A percentile compares a stretch with the other conserved stretches of the same genome.
Conservation (phyloP, 2,113 vertebrate species). For the Myrmophylax atrothorax region DNA sequence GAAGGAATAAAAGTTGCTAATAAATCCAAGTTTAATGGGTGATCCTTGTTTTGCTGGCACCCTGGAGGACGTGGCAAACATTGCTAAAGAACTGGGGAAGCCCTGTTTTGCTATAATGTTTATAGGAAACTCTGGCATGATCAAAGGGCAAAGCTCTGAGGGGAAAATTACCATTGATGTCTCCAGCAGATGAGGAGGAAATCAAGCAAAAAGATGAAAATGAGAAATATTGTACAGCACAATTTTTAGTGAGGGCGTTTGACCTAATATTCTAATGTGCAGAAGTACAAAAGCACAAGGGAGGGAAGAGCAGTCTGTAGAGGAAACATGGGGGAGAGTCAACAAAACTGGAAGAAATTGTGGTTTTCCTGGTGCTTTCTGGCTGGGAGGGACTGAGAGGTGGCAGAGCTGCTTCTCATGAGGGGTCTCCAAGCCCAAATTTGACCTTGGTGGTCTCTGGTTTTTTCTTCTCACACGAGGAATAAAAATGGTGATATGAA, state of each 20-base stretch:
- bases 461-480: neutral
- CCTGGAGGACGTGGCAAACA: neutral
- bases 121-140: neutral
- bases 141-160: neutral
- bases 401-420: neutral
- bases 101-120: neutral
- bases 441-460: neutral
- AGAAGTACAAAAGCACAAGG: neutral
- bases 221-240: neutral
- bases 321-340: neutral
- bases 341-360: neutral
- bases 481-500: neutral
- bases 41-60: neutral
- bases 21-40: neutral
- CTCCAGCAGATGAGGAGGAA: neutral
- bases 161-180: neutral
- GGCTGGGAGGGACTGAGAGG: neutral
- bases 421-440: neutral
- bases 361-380: neutral
- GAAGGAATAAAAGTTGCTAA: neutral
- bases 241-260: constrained; percentile 38
- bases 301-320: neutral
- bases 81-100: neutral
- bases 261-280: constrained; percentile 62
- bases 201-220: neutral